Percentiles rank a stretch among this genome's conserved stretches.
These are phyloP conservation scores for Galemys pyrenaicus DNA, from an alignment of 2,113 vertebrate genomes.

Conservation along the genomic window DNA sequence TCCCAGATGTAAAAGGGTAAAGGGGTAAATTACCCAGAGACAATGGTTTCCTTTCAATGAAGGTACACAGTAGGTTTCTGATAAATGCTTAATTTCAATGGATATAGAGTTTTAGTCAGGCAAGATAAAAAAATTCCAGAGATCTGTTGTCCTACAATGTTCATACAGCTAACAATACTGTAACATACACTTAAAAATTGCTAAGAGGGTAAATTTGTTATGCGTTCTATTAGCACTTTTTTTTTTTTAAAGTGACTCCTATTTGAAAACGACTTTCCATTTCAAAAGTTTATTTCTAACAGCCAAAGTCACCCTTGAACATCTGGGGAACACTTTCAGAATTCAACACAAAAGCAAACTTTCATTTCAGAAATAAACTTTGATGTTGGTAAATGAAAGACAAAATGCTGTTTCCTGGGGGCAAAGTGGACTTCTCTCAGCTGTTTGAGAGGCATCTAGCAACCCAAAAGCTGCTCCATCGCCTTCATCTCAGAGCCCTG, in stretches of 20 bases:
- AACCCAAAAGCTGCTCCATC: background rate
- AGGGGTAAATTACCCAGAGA: background rate
- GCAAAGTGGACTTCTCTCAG: constrained; percentile 7
- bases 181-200: background rate
- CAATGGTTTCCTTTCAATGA: background rate
- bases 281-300: constrained; percentile 68
- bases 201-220: background rate
- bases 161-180: background rate
- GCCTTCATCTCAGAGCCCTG: background rate
- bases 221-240: background rate
- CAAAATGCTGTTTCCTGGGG: constrained; percentile 50
- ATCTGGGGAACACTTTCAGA: constrained; percentile 50
- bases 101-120: background rate
- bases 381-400: constrained; percentile 71
- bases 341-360: constrained; percentile 62
- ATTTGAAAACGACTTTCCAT: constrained; percentile 4
- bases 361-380: constrained; percentile 65
- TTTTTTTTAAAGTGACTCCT: background rate
- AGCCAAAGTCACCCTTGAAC: constrained; percentile 43
- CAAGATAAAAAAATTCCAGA: background rate
- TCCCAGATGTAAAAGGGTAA: background rate
- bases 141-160: background rate
- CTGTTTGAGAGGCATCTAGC: background rate
- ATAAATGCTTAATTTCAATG: background rate
- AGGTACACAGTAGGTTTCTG: background rate